Evolutionary conservation across 2,888 invertebrate species (phyloP).

Genomic region (Rutpela maculata): DNA sequence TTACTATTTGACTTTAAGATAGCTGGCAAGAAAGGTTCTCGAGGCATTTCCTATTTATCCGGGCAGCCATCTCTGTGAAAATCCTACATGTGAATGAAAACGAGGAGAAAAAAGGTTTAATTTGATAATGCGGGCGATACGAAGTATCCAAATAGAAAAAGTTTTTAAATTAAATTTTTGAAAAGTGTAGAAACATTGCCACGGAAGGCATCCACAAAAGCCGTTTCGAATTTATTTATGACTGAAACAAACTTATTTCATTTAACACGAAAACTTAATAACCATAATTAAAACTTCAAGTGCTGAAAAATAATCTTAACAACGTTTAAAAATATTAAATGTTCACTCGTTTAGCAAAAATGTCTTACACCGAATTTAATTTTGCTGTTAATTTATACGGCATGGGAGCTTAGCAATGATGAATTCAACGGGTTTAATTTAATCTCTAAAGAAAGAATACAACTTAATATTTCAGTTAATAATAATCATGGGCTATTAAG

Average conservation of each 20-base stretch:
- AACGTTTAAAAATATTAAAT: slow-evolving; percentile 64
- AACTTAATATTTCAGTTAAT: slow-evolving; percentile 47
- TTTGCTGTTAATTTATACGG: slow-evolving; percentile 46
- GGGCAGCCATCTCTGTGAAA: background rate
- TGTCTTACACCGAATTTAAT: slow-evolving; percentile 47
- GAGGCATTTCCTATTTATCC: background rate
- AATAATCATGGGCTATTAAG: slow-evolving; percentile 37
- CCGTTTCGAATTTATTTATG: slow-evolving; percentile 62
- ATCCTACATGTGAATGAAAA: background rate
- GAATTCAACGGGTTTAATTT: slow-evolving; percentile 50
- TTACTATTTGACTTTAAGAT: too few relatives aligned
- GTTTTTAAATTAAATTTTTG: slow-evolving; percentile 50
- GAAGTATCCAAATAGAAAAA: slow-evolving; percentile 44
- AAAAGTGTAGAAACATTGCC: slow-evolving; percentile 35
- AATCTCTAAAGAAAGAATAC: slow-evolving; percentile 40
- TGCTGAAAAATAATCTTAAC: slow-evolving; percentile 60
- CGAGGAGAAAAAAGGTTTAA: slow-evolving; percentile 16
- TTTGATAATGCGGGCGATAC: slow-evolving; percentile 21
- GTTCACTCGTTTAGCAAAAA: slow-evolving; percentile 59
- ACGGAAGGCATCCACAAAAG: slow-evolving; percentile 16
- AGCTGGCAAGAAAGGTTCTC: background rate
- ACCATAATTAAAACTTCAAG: slow-evolving; percentile 68
- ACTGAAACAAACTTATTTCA: slow-evolving; percentile 67
- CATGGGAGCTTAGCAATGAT: slow-evolving; percentile 45
- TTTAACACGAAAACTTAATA: slow-evolving; percentile 68